Percentiles rank a stretch among this genome's conserved stretches.
Evolutionary conservation across 23 tunicate species (phyloP).

Genomic region (Halocynthia aurantium): DNA sequence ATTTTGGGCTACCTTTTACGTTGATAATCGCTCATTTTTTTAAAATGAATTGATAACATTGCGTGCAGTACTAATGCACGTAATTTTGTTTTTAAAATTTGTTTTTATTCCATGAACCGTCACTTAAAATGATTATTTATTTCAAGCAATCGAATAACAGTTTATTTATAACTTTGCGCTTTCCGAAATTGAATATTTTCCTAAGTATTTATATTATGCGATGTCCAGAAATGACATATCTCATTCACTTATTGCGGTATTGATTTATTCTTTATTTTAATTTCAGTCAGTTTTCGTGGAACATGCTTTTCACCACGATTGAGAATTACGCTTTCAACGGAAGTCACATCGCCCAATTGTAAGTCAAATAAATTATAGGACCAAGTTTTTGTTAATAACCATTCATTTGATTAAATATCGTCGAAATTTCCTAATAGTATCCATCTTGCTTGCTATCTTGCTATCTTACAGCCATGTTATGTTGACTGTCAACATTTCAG

Average conservation of each 20-base stretch:
- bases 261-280: background rate
- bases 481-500: background rate
- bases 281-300: slow-evolving; percentile 27
- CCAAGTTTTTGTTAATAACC: background rate
- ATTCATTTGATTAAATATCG: background rate
- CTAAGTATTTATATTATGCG: background rate
- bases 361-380: background rate
- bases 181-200: background rate
- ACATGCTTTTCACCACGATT: slow-evolving; percentile 8
- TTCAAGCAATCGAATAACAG: too few relatives aligned
- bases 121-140: background rate
- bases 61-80: too few relatives aligned
- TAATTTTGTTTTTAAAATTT: too few relatives aligned
- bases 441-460: background rate
- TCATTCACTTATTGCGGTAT: background rate
- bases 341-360: slow-evolving; percentile 13
- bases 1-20: too few relatives aligned
- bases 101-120: background rate
- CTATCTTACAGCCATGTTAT: background rate
- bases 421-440: background rate
- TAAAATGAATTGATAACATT: too few relatives aligned
- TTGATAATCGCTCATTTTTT: too few relatives aligned
- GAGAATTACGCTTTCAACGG: slow-evolving; percentile 23
- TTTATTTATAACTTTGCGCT: too few relatives aligned
- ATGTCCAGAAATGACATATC: background rate